Base-by-base conservation (phyloP, 2,797 vertebrate species). In the Hippoglossus hippoglossus region DNA sequence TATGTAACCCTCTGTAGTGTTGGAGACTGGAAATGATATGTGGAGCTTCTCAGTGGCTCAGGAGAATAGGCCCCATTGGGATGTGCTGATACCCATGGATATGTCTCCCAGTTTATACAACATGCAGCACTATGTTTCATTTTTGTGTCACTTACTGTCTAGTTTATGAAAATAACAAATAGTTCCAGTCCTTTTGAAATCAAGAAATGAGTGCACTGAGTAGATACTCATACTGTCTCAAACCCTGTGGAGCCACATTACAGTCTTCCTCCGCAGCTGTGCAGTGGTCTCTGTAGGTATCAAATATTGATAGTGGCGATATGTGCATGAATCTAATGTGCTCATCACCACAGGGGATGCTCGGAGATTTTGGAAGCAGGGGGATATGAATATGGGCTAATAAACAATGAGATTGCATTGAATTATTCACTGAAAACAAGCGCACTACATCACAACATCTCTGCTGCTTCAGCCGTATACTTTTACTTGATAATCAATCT, bases 251-350 rank as follows among this genome's bases (percentile, higher is more conserved):
- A 75, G 76, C 58, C 58, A 68, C 64, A 70, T 71, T 77, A 52
- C 46, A 69, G 67, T 70, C 63, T 70, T 83, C 75, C 58, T 73
- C 68, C 16, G 75, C 79, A 85, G 86, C 87, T 85, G 87, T 75
- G 78, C 78, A 21, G 55, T 19, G 41, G 44, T 59, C 80, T 80
- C 80, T 51, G 67, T 49, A 25, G 49, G 56, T 79, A 89, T 91
- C 86, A 89, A 93, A 91, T 89, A 91, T 93, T 90, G 80, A 92
- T 87, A 77, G 75, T 65, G 52, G 65, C 15, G 71, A 57, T 87
- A 72, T 66, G 73, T 53, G 60, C 71, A 65, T 79, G 84, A 82
- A 86, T 81, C 74, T 50, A 75, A 76, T 71, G 49, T 58, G 49
- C 25, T 79, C 67, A 71, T 73, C 73, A 75, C 73, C 62, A 64